Evolutionary conservation across 2,113 vertebrate genomes (phyloP), one percentile per base, ranked within the genome.

Genomic region (Hystrix cristata): DNA sequence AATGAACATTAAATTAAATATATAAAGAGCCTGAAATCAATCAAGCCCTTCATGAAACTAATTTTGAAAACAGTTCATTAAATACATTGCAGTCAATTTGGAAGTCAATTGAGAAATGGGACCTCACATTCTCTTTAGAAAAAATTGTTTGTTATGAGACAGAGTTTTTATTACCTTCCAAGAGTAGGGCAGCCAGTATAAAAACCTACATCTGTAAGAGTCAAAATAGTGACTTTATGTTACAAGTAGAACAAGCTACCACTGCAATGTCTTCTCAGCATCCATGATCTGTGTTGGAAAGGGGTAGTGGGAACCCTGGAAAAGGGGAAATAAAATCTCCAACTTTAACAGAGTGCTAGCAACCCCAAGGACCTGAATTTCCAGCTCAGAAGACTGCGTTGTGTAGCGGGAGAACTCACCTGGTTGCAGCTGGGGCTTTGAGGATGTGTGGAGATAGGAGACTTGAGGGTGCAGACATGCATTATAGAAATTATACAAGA

Each of bases 1-100:
- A 88, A 78, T 74, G 83, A 92, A 60, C 76, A 83, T 69, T 96
- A 93, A 97, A 96, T 97, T 96, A 97, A 97, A 96, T 51, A 72
- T 79, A 83, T 27, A 92, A 93, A 96, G 87, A 90, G 87, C 53
- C 60, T 94, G 78, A 97, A 87, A 97, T 96, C 96, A 96, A 97
- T 96, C 90, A 95, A 87, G 16, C 53, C 59, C 82, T 87, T 80
- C 84, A 38, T 72, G 81, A 97, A 95, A 92, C 96, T 97, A 97
- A 97, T 95, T 97, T 96, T 97, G 95, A 97, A 97, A 97, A 95
- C 94, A 95, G 81, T 90, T 79, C 96, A 92, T 92, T 90, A 94
- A 83, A n/a, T 84, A 55, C 14, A 95, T 90, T 65, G 57, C 38
- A 93, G 59, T 76, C 65, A 74, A 90, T 94, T 31, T 76, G 51